Conservation (phyloP, 2,888 invertebrate genomes). For the Molanna angustata region DNA sequence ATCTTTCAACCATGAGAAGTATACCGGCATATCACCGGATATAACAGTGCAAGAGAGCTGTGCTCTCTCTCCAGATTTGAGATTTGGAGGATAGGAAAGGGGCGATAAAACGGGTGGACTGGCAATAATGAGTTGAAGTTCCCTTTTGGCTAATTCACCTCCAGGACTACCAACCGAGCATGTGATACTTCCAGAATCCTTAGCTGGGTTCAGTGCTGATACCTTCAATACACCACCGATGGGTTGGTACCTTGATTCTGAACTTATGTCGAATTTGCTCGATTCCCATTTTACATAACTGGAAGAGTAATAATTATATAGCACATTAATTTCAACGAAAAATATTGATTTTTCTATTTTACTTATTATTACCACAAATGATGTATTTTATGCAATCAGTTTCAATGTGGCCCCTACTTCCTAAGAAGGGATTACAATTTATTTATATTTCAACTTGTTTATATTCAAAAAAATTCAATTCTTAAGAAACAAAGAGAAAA, state of each 20-base stretch:
- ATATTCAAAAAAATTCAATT: too few species aligned
- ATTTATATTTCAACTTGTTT: too few species aligned
- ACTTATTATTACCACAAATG: too few species aligned
- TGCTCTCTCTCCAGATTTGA: slow-evolving; percentile 74
- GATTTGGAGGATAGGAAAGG: slow-evolving; percentile 76
- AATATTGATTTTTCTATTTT: too few species aligned
- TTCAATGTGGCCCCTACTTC: too few species aligned
- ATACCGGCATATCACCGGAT: slow-evolving; percentile 66
- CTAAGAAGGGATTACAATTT: too few species aligned
- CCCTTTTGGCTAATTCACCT: slow-evolving; percentile 72
- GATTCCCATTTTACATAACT: slow-evolving; percentile 67
- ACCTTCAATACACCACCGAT: slow-evolving; percentile 61
- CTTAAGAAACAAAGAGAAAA: too few species aligned
- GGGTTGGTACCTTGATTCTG: slow-evolving; percentile 48
- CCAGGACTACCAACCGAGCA: slow-evolving; percentile 74
- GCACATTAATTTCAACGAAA: too few species aligned
- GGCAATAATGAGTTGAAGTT: slow-evolving; percentile 59
- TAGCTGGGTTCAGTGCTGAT: slow-evolving; percentile 58
- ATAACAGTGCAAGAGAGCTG: slow-evolving; percentile 83
- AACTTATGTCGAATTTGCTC: slow-evolving; percentile 19
- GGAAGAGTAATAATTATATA: too few species aligned
- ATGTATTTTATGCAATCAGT: too few species aligned
- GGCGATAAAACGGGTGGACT: slow-evolving; percentile 82
- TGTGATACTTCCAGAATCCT: slow-evolving; percentile 76
- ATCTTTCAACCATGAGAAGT: slow-evolving; percentile 65